Percentiles rank a stretch among this genome's conserved stretches.
Evolutionary conservation across 2,888 invertebrate species (phyloP).

Genomic region (Callinectes sapidus): DNA sequence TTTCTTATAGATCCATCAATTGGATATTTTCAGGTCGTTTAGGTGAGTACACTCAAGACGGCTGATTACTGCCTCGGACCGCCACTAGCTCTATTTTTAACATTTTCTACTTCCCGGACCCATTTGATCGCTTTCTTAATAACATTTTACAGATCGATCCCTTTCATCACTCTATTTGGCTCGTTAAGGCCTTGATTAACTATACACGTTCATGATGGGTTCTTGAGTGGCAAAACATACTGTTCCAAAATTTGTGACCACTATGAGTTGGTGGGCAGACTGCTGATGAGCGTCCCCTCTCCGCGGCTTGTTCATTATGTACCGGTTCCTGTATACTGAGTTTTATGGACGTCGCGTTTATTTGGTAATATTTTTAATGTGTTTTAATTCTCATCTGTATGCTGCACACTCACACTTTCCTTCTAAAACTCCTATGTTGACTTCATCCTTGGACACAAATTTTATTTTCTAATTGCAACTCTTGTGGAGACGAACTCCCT

Average conservation of each 20-base stretch:
- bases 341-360: not conserved
- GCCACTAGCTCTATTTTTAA: not conserved
- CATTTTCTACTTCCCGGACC: not conserved
- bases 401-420: not conserved
- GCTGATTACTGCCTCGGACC: no score
- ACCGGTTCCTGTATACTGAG: not conserved
- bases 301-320: conserved; percentile 14
- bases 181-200: not conserved
- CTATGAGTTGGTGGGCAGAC: not conserved
- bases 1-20: not conserved
- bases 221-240: not conserved
- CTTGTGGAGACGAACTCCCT: not conserved
- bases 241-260: not conserved
- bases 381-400: conserved; percentile 14
- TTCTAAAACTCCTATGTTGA: not conserved
- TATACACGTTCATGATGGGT: not conserved
- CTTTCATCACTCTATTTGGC: not conserved
- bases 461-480: not conserved
- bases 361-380: not conserved
- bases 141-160: not conserved
- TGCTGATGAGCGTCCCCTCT: not conserved
- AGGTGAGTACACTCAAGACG: not conserved
- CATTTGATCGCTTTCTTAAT: not conserved
- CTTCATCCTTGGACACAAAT: not conserved
- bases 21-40: not conserved